A percentile compares a stretch with the other conserved stretches of the same genome.
Conservation (phyloP, 1,140 invertebrate species). For the Sinonovacula constricta region DNA sequence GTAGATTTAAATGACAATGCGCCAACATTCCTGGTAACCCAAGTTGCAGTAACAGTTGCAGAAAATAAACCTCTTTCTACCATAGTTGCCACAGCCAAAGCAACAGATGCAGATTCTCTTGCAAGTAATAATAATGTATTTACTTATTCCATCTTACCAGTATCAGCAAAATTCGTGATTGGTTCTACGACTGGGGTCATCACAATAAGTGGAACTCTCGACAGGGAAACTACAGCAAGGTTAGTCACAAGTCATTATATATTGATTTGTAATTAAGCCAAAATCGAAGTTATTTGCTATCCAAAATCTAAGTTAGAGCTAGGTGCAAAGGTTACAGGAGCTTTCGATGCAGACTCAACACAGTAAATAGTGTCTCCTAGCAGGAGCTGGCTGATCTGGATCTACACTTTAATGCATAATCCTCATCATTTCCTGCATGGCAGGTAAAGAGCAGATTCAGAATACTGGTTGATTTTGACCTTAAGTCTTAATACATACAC, state of each 20-base stretch:
- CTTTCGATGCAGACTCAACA: no score
- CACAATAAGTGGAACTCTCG: conserved; percentile 26
- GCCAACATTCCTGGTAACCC: conserved; percentile 25
- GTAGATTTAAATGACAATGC: conserved; percentile 51
- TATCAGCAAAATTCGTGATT: conserved; percentile 28
- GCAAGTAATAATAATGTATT: conserved; percentile 46
- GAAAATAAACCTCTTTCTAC: conserved; percentile 25
- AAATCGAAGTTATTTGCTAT: no score
- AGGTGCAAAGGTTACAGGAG: no score
- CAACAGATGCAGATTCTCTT: conserved; percentile 39
- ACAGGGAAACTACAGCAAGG: conserved; percentile 53
- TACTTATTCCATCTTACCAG: conserved; percentile 9
- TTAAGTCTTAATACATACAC: no score
- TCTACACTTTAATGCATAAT: no score
- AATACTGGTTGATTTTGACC: no score
- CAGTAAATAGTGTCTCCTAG: no score
- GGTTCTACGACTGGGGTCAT: conserved; percentile 19
- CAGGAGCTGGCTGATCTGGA: no score
- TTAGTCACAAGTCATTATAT: background rate
- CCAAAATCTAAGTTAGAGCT: no score
- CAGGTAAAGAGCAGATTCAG: no score
- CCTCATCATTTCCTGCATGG: no score
- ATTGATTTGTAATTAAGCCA: no score
- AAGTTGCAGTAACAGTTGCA: conserved; percentile 31
- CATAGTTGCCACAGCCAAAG: conserved; percentile 16